A percentile compares a stretch with the other conserved stretches of the same genome.
These are phyloP conservation scores for Chromobotia macracanthus DNA, from an alignment of 2,797 vertebrate genomes.

Conservation along the genomic window DNA sequence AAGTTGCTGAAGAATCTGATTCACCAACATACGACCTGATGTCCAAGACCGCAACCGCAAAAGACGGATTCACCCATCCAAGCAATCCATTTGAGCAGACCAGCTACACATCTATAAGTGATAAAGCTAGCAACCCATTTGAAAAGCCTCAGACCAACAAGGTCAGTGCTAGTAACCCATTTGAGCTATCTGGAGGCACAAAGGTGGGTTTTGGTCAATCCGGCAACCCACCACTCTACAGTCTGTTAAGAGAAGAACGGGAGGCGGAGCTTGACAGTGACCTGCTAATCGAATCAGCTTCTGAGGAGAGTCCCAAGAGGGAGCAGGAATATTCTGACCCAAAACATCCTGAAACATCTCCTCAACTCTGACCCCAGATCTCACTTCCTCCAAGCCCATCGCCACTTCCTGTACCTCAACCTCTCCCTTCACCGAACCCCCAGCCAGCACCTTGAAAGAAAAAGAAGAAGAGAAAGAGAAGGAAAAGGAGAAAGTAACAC, in stretches of 20 bases:
- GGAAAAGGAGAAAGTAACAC: constrained; percentile 37
- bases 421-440: constrained; percentile 62
- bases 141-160: constrained; percentile 77
- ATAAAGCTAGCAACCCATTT: constrained; percentile 73
- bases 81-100: constrained; percentile 73
- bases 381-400: constrained; percentile 54
- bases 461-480: constrained; percentile 31
- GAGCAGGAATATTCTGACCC: constrained; percentile 87
- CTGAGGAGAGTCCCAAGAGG: constrained; percentile 95
- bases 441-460: constrained; percentile 63
- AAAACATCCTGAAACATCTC: constrained; percentile 76
- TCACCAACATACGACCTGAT: constrained; percentile 44
- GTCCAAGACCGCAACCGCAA: constrained; percentile 8
- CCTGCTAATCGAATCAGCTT: constrained; percentile 96
- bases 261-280: constrained; percentile 98
- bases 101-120: constrained; percentile 63
- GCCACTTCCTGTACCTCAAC: constrained; percentile 64
- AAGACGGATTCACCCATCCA: constrained; percentile 40
- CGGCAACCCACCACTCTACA: constrained; percentile 85
- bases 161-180: constrained; percentile 79
- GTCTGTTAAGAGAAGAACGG: constrained; percentile 94
- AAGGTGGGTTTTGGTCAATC: constrained; percentile 35
- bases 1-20: constrained; percentile 89
- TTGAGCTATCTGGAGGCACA: constrained; percentile 19
- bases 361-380: constrained; percentile 66